Evolutionary conservation across 2,888 invertebrate species (phyloP).

Genomic region (Drosophila neotestacea): DNA sequence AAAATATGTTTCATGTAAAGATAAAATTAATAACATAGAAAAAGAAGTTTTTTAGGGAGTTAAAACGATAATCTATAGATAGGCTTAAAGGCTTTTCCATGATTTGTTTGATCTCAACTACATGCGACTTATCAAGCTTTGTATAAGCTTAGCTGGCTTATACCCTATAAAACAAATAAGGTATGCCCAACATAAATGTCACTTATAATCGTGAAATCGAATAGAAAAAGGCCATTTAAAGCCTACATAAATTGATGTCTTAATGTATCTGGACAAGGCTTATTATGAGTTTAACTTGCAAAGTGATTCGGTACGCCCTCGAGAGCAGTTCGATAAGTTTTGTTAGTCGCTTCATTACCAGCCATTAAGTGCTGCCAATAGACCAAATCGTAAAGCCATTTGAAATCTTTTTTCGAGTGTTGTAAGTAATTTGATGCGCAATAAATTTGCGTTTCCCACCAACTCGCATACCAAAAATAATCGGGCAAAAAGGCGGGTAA

Average conservation of each 20-base stretch:
- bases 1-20: too few species aligned
- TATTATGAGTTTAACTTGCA: constrained; percentile 19
- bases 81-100: background rate
- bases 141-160: too few species aligned
- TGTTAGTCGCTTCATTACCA: constrained; percentile 68
- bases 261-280: constrained; percentile 14
- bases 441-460: constrained; percentile 74
- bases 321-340: constrained; percentile 32
- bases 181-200: constrained; percentile 20
- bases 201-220: constrained; percentile 18
- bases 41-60: too few species aligned
- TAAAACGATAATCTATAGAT: background rate
- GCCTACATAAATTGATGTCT: constrained; percentile 24
- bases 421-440: constrained; percentile 79
- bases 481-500: constrained; percentile 34
- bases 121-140: too few species aligned
- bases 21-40: too few species aligned
- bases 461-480: constrained; percentile 42
- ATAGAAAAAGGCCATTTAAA: constrained; percentile 5
- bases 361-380: constrained; percentile 57
- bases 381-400: constrained; percentile 37
- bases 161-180: background rate
- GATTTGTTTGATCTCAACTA: background rate
- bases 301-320: constrained; percentile 31
- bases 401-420: constrained; percentile 28